A percentile compares a stretch with the other conserved stretches of the same genome.
Conservation (phyloP, 2,113 vertebrate species). For the Boulengeromyrus knoepffleri region DNA sequence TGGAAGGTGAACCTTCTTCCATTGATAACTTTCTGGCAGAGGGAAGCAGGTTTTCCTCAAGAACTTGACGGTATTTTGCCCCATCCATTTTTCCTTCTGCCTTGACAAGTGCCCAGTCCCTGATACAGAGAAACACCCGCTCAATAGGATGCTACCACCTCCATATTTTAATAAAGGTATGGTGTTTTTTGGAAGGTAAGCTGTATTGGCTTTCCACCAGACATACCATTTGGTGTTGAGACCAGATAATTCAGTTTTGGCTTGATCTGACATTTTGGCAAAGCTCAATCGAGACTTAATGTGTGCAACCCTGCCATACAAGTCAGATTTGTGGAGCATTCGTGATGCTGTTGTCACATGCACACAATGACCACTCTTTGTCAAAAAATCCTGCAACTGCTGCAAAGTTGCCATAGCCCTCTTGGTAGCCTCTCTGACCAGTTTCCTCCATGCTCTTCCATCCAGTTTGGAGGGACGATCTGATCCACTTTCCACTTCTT, state of each 20-base stretch:
- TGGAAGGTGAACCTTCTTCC: conserved; percentile 3
- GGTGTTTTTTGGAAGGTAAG: background rate
- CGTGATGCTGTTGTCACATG: background rate
- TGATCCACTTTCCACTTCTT: too few relatives aligned
- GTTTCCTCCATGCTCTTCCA: background rate
- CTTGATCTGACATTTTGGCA: background rate
- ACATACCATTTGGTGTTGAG: background rate
- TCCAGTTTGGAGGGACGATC: too few relatives aligned
- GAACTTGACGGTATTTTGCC: background rate
- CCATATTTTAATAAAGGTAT: background rate
- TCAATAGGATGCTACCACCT: background rate
- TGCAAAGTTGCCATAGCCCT: background rate
- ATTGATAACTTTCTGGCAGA: background rate
- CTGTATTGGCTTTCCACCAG: background rate
- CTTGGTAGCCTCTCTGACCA: conserved; percentile 6
- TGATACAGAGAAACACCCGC: background rate
- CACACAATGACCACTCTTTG: background rate
- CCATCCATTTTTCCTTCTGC: background rate
- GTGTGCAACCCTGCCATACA: background rate
- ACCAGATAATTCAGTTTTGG: background rate
- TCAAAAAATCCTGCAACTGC: background rate
- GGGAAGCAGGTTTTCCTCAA: conserved; percentile 3
- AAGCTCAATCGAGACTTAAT: background rate
- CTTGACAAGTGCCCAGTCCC: conserved; percentile 2
- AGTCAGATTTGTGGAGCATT: background rate